phyloP scores from a whole-genome alignment of 2,888 invertebrate species.

The Calliphora vomitoria region DNA sequence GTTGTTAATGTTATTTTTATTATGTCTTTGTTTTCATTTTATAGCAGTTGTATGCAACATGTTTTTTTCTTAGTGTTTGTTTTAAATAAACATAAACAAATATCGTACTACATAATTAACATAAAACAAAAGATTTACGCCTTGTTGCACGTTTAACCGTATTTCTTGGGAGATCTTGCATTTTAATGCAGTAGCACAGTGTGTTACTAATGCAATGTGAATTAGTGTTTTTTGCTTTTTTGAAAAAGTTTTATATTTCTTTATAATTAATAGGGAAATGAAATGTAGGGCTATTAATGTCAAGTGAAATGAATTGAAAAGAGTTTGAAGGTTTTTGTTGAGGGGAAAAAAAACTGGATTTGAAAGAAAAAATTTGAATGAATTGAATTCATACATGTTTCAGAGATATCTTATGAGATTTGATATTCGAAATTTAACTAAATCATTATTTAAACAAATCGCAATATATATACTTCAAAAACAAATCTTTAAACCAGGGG shows the following conservation, averaged over 20 bases:
- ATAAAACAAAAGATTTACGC: slow-evolving; percentile 48
- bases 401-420: neutral
- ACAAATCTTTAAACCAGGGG: too few species aligned
- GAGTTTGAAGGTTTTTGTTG: slow-evolving; percentile 1
- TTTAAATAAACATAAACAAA: slow-evolving; percentile 22
- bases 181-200: neutral
- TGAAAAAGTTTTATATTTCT: slow-evolving; percentile 4
- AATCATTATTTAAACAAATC: neutral
- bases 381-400: neutral
- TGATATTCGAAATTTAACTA: neutral
- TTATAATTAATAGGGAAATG: neutral
- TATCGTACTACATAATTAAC: slow-evolving; percentile 37
- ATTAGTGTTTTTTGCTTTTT: neutral
- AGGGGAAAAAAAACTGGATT: too few species aligned
- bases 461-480: too few species aligned
- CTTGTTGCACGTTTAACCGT: slow-evolving; percentile 51
- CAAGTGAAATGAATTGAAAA: neutral
- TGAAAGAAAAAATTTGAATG: too few species aligned
- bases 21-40: neutral
- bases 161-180: neutral
- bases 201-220: slow-evolving; percentile 43
- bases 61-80: neutral
- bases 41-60: neutral
- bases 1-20: neutral
- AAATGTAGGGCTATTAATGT: slow-evolving; percentile 3